Evolutionary conservation across 2,113 vertebrate species (phyloP), one percentile per base, ranked within the genome.

Genomic region (Elachura formosa): DNA sequence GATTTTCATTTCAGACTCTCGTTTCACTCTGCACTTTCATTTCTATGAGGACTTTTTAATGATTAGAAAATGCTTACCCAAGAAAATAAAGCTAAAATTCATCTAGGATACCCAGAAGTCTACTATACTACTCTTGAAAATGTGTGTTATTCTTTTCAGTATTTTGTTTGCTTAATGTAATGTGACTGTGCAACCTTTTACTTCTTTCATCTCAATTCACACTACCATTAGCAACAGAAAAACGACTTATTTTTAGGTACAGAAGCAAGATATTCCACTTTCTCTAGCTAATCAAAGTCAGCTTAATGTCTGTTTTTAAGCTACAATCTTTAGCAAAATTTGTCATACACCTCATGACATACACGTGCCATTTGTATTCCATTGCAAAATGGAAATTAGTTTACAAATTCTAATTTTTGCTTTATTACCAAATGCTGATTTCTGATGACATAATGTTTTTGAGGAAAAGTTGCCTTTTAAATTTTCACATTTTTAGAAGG

Each of bases 1-100:
- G 63, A 94, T 94, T 96, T 94, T 96, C 34, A 89, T 93, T 96
- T 95, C 69, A 93, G 58, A 75, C n/a, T 94, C 46, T 87, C 75
- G 83, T 91, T 92, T 94, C n/a, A 31, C 43, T 90, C 76, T 82
- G 51, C 43, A 51, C 48, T 94, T 88, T 92, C 84, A 62, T 92
- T 82, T 76, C 51, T 95, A 14, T 79, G 82, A 94, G 79, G 61
- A 25, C 55, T 94, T 93, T 91, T 43, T 89, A 73, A 75, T 56
- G 46, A 96, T 58, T 69, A 82, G 67, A 93, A 89, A 96, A 94
- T 48, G 69, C 77, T 88, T 96, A 93, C 52, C 12, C 43, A 82
- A 90, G 94, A 92, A 94, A 96, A 93, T 82, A 68, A 87, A 92
- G 72, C 36, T 89, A 49, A 61, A 93, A 93, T 38, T 89, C 72